Evolutionary conservation across 1,140 invertebrate species (phyloP), one percentile per base, ranked within the genome.

Genomic region (Octopus bimaculoides): DNA sequence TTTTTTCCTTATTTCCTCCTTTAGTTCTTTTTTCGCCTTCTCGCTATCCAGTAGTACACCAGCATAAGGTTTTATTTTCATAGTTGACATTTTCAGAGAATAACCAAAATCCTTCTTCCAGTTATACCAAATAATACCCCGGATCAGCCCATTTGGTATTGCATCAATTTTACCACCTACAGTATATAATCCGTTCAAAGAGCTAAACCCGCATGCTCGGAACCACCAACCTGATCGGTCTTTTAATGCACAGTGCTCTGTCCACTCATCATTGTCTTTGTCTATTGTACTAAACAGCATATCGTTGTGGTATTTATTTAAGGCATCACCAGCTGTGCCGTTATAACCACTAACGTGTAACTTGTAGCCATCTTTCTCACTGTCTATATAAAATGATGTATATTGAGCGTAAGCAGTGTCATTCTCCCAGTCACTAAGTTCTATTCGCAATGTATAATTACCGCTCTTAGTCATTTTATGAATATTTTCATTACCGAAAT

Each of bases 381-480:
- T 81, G 6, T 78, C 81, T 17, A 82, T 26, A 14, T 71, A 66
- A 75, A 86, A 87, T 52, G 74, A 77, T 12, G 82, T 81, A 78
- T 87, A 88, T 10, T 78, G 54, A 0, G 87, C 85, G 76, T 84
- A 86, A 2, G 82, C 83, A 9, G 95, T 96, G 85, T 96, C 96
- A 69, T 95, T 95, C 90, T 97, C 96, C 90, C 97, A 98, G 88
- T 97, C 96, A 90, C 96, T 95, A 7, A 98, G 91, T 88, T 98
- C 96, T 5, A 98, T 94, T 20, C 96, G 90, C 0, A 98, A 92
- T 86, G 94, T 93, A 88, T 97, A 96, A 86, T 97, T 95, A 85
- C 96, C 83, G 26, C 79, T 55, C 2, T 53, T 85, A 5, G 91
- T 91, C 77, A 91, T 80, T 17, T 82, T 77, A 83, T 91, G 88